Percentiles rank a stretch among this genome's conserved stretches.
Conservation (phyloP, 2,113 vertebrate species). For the Rhabdornis inornatus region DNA sequence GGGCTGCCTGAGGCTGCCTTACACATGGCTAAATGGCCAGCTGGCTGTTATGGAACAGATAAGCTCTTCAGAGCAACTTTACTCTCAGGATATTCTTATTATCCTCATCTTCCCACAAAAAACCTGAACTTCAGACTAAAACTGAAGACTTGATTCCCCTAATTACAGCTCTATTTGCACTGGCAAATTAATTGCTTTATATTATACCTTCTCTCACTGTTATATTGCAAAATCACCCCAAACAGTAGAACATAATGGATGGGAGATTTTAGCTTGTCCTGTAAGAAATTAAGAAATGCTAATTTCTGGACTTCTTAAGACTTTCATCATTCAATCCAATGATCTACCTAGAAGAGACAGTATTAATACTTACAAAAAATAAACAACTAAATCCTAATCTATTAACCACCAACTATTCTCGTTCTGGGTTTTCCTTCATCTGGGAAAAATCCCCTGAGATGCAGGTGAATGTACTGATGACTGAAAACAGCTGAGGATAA, state of each 20-base stretch:
- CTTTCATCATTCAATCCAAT: background rate
- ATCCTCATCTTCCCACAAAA: background rate
- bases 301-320: background rate
- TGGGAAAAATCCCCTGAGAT: background rate
- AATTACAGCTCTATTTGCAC: background rate
- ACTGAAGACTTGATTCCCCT: background rate
- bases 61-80: background rate
- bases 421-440: background rate
- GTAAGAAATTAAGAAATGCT: background rate
- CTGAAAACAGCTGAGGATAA: background rate
- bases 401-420: background rate
- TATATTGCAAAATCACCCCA: background rate
- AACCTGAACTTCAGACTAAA: background rate
- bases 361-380: background rate
- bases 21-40: slow-evolving; percentile 9
- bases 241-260: background rate
- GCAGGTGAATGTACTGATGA: background rate
- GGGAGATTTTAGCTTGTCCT: background rate
- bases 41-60: background rate
- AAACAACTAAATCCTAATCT: background rate
- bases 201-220: background rate
- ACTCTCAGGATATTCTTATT: background rate
- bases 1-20: slow-evolving; percentile 40
- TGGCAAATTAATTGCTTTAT: background rate
- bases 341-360: background rate